Percentiles rank a stretch among this genome's conserved stretches.
Evolutionary conservation across 2,797 vertebrate genomes (phyloP).

Genomic region (Huso huso): DNA sequence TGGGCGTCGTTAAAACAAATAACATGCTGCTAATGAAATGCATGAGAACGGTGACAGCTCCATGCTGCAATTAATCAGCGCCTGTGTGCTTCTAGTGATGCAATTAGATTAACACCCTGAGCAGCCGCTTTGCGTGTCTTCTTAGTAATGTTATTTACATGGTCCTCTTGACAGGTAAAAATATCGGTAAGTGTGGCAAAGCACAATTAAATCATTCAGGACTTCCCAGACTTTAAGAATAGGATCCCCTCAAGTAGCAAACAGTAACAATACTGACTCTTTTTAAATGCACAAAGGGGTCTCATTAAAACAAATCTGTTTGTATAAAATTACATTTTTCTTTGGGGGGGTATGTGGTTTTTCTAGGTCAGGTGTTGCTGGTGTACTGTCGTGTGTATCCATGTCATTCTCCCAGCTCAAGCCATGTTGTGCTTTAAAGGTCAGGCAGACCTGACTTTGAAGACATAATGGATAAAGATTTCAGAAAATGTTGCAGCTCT

Average conservation of each 20-base stretch:
- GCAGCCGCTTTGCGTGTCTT: background rate
- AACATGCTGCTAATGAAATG: conserved; percentile 14
- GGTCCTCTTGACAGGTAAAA: conserved; percentile 5
- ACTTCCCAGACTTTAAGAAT: background rate
- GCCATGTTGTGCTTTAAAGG: conserved; percentile 28
- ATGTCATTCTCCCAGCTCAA: background rate
- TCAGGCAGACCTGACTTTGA: conserved; percentile 22
- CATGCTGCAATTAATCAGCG: conserved; percentile 9
- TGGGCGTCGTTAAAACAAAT: conserved; percentile 2
- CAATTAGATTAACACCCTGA: conserved; percentile 9
- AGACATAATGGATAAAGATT: conserved; percentile 14
- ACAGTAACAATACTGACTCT: too few relatives aligned
- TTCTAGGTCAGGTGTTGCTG: too few relatives aligned
- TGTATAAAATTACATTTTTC: too few relatives aligned
- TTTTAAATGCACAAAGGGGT: too few relatives aligned
- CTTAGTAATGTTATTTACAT: background rate
- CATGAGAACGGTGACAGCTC: conserved; percentile 1
- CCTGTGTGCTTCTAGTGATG: conserved; percentile 5
- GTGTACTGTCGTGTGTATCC: too few relatives aligned
- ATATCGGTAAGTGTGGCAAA: background rate
- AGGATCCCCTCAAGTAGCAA: too few relatives aligned
- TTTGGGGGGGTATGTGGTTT: too few relatives aligned
- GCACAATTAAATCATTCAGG: conserved; percentile 7
- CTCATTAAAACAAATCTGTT: too few relatives aligned
- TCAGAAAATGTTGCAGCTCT: conserved; percentile 12